Evolutionary conservation across 1,140 invertebrate genomes (phyloP), one percentile per base, ranked within the genome.

Genomic region (Micrasema minimum): DNA sequence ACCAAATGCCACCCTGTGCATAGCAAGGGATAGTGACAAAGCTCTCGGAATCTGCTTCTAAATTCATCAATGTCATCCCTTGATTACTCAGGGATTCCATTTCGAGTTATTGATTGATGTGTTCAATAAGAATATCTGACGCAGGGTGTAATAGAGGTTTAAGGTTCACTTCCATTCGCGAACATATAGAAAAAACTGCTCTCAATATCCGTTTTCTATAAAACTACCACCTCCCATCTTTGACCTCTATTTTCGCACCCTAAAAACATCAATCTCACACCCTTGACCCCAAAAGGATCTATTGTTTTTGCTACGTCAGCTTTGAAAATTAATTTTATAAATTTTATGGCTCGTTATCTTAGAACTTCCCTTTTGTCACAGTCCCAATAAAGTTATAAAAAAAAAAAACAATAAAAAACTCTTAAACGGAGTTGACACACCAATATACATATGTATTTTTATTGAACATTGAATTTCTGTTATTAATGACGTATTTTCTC

Each of bases 191-290:
- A 12, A 64, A 59, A 64, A 46, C 41, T 12, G 45, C 46, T 64
- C 46, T 64, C 59, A 26, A 46, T 16, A 64, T 45, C 59, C 18
- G 31, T 64, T 64, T 46, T 31, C 23, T 46, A 31, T 35, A 46
- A 45, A 45, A 45, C 59, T 64, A 26, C n/a, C 38, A 41, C 26
- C 51, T 14, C 26, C 41, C 59, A 45, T 64, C 35, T 64, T n/a
- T 64, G 59, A 64, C 23, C 41, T 64, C 41, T 64, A 35, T 48
- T 46, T 64, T 20, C 50, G 38, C 55, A 48, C 22, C 14, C 59
- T 55, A 37, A 72, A 72, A 72, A 72, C 65, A 72, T 59, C n/a
- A n/a, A n/a, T n/a, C 70, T 48, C 70, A 65, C 64, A 65, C 70
- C 70, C 59, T 22, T 20, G 41, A 46, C 37, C 50, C 51, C 7